A percentile compares a stretch with the other conserved stretches of the same genome.
phyloP scores from a whole-genome alignment of 2,113 vertebrate species.

The Azemiops feae region DNA sequence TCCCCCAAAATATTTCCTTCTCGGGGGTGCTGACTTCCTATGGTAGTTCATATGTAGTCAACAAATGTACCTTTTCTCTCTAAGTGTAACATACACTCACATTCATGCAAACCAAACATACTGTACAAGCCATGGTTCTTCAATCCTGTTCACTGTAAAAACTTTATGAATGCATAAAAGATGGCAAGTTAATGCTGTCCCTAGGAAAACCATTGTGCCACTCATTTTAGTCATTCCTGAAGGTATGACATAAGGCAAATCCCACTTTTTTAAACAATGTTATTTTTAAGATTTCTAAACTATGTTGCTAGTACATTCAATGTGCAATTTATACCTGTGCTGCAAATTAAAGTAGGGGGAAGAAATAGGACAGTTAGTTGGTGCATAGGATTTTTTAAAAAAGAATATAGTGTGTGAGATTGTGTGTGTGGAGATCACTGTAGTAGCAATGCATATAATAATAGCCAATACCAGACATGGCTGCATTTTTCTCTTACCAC shows the following conservation, averaged over 20 bases:
- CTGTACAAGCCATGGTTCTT: neutral
- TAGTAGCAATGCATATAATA: neutral
- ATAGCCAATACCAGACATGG: neutral
- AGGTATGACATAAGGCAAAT: neutral
- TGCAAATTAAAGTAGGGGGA: neutral
- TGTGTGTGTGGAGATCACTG: neutral
- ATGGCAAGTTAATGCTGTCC: neutral
- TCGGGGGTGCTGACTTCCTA: no score
- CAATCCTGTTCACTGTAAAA: neutral
- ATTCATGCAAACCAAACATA: neutral
- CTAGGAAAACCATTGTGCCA: neutral
- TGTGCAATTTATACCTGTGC: neutral
- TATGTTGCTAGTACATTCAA: neutral
- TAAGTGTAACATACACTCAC: no score
- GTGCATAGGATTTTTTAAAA: neutral
- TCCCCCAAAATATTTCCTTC: no score
- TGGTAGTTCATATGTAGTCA: neutral
- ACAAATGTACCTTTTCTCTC: neutral
- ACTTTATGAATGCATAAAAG: neutral
- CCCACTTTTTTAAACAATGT: neutral
- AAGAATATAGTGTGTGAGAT: neutral
- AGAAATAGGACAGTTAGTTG: neutral
- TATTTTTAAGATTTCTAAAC: neutral
- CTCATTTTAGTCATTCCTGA: neutral
- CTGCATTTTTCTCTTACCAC: neutral